A percentile compares a stretch with the other conserved stretches of the same genome.
Conservation (phyloP, 2,797 vertebrate species). For the Fringilla coelebs region DNA sequence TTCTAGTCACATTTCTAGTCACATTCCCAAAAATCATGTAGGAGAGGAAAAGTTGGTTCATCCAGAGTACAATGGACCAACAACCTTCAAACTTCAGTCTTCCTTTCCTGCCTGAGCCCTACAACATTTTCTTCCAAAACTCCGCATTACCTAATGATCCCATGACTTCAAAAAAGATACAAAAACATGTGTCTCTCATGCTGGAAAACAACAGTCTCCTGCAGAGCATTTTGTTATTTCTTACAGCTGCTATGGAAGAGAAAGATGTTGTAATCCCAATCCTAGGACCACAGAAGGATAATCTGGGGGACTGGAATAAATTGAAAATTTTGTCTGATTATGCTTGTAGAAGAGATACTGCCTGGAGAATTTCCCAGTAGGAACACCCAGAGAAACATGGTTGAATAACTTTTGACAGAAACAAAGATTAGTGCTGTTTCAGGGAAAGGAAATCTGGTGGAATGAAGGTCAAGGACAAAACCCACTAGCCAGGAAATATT, state of each 20-base stretch:
- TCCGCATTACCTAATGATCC: background rate
- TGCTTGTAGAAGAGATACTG: background rate
- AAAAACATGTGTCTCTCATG: background rate
- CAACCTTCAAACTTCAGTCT: background rate
- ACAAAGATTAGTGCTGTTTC: background rate
- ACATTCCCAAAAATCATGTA: background rate
- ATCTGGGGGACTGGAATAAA: background rate
- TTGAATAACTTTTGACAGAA: conserved; percentile 8
- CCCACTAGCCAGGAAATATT: background rate
- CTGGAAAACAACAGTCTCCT: background rate
- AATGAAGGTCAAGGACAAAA: background rate
- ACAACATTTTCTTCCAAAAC: background rate
- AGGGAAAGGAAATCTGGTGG: background rate
- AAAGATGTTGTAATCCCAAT: background rate
- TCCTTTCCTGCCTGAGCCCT: background rate
- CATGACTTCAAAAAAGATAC: background rate
- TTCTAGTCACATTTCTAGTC: background rate
- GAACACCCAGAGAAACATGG: background rate
- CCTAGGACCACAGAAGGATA: background rate
- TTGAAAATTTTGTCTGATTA: background rate
- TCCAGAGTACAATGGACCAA: background rate
- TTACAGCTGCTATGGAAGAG: background rate
- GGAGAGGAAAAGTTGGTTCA: background rate
- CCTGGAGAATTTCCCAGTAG: conserved; percentile 14
- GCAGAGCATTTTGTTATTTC: background rate